Percentiles rank a stretch among this genome's conserved stretches.
Evolutionary conservation across 2,113 vertebrate genomes (phyloP).

Genomic region (Odocoileus virginianus): DNA sequence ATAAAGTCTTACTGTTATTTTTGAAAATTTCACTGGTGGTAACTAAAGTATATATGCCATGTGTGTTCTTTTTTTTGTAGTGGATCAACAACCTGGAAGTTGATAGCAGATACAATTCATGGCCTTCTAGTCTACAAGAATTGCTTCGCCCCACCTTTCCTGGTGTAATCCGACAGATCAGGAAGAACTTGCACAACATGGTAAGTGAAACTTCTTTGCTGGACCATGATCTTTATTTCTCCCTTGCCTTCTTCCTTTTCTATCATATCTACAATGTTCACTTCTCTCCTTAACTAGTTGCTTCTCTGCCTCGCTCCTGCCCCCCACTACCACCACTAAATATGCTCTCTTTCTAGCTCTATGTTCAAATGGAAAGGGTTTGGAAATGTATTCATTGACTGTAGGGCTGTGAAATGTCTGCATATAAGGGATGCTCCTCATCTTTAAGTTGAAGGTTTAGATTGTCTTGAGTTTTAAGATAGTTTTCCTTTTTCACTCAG

Average conservation of each 20-base stretch:
- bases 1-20: neutral
- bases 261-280: neutral
- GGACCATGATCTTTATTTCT: neutral
- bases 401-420: neutral
- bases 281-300: neutral
- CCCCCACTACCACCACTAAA: neutral
- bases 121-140: slow-evolving; percentile 95
- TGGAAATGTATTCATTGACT: neutral
- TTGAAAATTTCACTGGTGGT: neutral
- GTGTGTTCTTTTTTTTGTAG: slow-evolving; percentile 76
- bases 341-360: neutral
- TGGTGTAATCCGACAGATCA: slow-evolving; percentile 96
- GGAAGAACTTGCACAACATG: slow-evolving; percentile 98
- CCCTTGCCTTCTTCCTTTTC: neutral
- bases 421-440: neutral
- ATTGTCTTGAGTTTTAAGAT: neutral
- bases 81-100: slow-evolving; percentile 98
- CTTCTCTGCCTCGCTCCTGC: neutral
- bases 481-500: neutral
- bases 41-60: neutral
- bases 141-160: slow-evolving; percentile 96
- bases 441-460: neutral
- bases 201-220: slow-evolving; percentile 77
- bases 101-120: slow-evolving; percentile 90
- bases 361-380: neutral